Conservation (phyloP, 2,113 vertebrate species). For the Sprattus sprattus region DNA sequence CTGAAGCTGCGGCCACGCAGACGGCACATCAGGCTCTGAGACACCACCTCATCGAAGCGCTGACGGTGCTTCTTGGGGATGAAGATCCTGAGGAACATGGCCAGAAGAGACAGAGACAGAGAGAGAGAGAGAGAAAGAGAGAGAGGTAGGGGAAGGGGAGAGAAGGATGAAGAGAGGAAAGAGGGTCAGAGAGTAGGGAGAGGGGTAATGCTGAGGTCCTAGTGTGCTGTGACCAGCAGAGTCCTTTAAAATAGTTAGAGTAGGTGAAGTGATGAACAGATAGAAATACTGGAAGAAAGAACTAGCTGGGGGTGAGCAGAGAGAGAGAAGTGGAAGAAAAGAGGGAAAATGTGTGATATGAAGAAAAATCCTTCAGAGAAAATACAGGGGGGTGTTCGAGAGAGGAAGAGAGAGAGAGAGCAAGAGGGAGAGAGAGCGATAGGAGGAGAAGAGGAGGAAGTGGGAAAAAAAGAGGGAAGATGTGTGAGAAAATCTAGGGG, state of each 20-base stretch:
- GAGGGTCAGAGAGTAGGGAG: neutral
- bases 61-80: slow-evolving; percentile 97
- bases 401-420: neutral
- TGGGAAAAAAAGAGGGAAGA: neutral
- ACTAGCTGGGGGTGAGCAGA: neutral
- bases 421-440: neutral
- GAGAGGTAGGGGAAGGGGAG: neutral
- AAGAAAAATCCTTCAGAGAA: neutral
- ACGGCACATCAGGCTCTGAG: slow-evolving; percentile 90
- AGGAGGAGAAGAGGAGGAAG: neutral
- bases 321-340: neutral
- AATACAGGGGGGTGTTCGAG: neutral
- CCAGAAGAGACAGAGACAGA: slow-evolving; percentile 20
- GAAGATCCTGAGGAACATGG: slow-evolving; percentile 84
- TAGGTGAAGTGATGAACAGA: neutral
- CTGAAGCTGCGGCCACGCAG: slow-evolving; percentile 83
- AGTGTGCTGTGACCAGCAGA: neutral
- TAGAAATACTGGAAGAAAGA: neutral
- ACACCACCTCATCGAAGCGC: slow-evolving; percentile 94
- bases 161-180: neutral
- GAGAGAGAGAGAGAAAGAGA: neutral
- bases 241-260: neutral
- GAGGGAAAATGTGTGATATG: neutral
- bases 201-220: neutral
- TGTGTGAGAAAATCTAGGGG: neutral